Evolutionary conservation across 2,888 invertebrate species (phyloP).

Genomic region (Rhimphoctona megacephalus): DNA sequence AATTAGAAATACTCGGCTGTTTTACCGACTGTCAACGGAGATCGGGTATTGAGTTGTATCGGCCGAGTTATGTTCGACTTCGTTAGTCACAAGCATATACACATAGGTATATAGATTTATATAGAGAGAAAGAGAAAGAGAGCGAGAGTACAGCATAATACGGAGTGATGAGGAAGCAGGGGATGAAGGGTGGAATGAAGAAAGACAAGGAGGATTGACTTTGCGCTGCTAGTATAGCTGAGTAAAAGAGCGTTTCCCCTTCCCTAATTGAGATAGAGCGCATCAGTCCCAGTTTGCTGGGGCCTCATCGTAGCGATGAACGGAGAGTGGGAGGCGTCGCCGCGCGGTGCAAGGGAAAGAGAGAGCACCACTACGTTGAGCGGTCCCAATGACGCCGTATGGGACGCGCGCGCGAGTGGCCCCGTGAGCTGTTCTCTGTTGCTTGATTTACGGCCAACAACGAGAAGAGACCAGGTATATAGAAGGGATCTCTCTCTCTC

Average conservation of each 20-base stretch:
- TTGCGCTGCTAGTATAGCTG: conserved; percentile 36
- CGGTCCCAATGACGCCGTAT: conserved; percentile 61
- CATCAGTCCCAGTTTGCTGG: conserved; percentile 51
- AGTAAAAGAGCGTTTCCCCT: conserved; percentile 43
- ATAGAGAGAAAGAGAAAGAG: conserved; percentile 32
- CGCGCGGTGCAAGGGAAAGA: conserved; percentile 36
- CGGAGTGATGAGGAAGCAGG: conserved; percentile 30
- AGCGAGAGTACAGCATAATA: conserved; percentile 22
- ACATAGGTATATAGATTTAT: conserved; percentile 3
- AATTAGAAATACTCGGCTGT: conserved; percentile 84
- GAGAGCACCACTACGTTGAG: conserved; percentile 46
- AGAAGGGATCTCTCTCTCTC: conserved; percentile 17
- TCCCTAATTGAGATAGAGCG: conserved; percentile 6
- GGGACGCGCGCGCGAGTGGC: conserved; percentile 61
- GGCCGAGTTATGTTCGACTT: conserved; percentile 83
- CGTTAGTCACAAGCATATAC: conserved; percentile 78
- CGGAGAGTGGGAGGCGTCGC: conserved; percentile 49
- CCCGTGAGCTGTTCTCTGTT: conserved; percentile 71
- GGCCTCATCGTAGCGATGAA: conserved; percentile 33
- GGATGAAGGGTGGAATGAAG: conserved; percentile 55
- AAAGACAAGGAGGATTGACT: conserved; percentile 49
- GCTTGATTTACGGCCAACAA: conserved; percentile 84
- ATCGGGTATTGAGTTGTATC: conserved; percentile 84
- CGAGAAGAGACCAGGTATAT: conserved; percentile 42
- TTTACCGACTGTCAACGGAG: conserved; percentile 84